Evolutionary conservation across 2,113 vertebrate genomes (phyloP), one percentile per base, ranked within the genome.

Genomic region (Caranx melampygus): DNA sequence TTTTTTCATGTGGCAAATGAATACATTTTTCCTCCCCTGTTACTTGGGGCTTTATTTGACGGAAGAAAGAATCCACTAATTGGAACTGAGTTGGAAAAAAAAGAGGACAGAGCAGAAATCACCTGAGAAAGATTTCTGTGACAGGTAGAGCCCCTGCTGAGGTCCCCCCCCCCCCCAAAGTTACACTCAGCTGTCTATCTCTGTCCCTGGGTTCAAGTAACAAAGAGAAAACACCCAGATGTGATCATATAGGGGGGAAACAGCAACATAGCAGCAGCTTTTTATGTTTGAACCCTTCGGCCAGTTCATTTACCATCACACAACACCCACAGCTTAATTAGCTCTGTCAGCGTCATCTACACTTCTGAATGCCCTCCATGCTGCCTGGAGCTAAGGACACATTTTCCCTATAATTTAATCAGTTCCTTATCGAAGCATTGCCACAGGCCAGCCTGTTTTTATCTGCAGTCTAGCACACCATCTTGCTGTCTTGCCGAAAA

Each of bases 321-420:
- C 49, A 69, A 68, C 72, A 73, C 70, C 88, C 82, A 82, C 61
- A 84, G 75, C 64, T 85, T 76, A 86, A 83, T 85, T 84, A 79
- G 66, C 70, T 81, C 73, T 45, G 42, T 84, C 33, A 59, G 82
- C 68, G 60, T 63, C 69, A 55, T 84, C 62, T 83, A 34, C 67
- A 60, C 55, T 67, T 85, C 44, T 61, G 63, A 73, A 85, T 26
- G 59, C 75, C 72, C 82, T 72, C 66, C 66, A 12, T 34, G 75
- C 35, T 76, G 57, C 44, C 31, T 63, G 31, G 20, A 65, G 45
- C 66, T 57, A 63, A 75, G 72, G 44, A 75, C 18, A 78, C 65
- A 31, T 60, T 73, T 65, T 42, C 78, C 69, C 66, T 58, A 9
- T 68, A 71, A 78, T 75, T 85, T 74, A 68, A 63, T 72, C 67